Evolutionary conservation across 2,113 vertebrate species (phyloP).

Genomic region (Odontophorus gujanensis): DNA sequence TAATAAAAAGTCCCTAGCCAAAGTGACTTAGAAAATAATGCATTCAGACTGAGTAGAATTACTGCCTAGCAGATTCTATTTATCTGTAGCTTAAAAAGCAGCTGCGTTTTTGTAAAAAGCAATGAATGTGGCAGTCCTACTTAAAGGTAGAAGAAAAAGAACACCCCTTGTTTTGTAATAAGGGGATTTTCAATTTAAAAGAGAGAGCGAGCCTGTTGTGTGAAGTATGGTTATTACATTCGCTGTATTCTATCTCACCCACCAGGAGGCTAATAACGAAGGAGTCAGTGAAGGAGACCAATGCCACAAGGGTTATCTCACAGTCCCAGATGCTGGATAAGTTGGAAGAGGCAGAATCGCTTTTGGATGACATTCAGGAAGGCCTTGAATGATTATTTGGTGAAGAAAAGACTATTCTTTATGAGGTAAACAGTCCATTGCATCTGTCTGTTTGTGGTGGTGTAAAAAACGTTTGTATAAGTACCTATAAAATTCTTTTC

Average conservation of each 20-base stretch:
- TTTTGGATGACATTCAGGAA: conserved; percentile 84
- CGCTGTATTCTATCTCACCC: conserved; percentile 85
- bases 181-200: conserved; percentile 88
- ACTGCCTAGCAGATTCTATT: conserved; percentile 83
- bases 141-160: conserved; percentile 85
- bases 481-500: conserved; percentile 62
- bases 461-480: conserved; percentile 72
- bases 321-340: conserved; percentile 85
- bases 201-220: conserved; percentile 82
- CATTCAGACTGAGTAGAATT: conserved; percentile 81
- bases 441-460: conserved; percentile 53
- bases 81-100: conserved; percentile 86
- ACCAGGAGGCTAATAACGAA: conserved; percentile 87
- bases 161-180: conserved; percentile 88
- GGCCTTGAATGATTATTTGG: conserved; percentile 78
- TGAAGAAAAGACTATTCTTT: conserved; percentile 81
- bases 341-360: conserved; percentile 78
- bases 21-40: conserved; percentile 83
- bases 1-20: conserved; percentile 77
- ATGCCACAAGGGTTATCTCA: conserved; percentile 81
- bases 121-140: conserved; percentile 83
- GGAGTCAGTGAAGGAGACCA: conserved; percentile 81
- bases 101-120: conserved; percentile 86
- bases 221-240: conserved; percentile 86
- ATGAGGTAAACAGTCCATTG: conserved; percentile 82